Percentiles rank a stretch among this genome's conserved stretches.
Conservation (phyloP, 2,888 invertebrate species). For the Acanthacorydalis orientalis region DNA sequence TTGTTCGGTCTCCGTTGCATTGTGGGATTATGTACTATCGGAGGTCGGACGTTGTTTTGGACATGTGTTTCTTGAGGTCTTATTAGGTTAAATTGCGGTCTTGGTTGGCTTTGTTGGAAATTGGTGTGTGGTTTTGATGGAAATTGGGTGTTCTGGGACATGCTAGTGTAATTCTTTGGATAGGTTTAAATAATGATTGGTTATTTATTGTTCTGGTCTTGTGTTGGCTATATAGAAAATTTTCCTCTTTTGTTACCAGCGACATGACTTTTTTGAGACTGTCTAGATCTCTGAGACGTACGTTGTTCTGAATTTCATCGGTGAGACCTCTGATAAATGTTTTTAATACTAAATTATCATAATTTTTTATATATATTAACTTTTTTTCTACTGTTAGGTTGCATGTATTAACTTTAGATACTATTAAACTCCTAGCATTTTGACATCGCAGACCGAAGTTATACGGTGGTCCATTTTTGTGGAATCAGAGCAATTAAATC, state of each 20-base stretch:
- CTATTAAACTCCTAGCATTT: neutral
- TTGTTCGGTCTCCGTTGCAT: neutral
- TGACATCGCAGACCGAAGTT: neutral
- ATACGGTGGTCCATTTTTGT: too few relatives aligned
- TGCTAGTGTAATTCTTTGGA: neutral
- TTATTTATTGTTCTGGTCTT: neutral
- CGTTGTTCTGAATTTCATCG: neutral
- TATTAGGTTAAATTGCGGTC: neutral
- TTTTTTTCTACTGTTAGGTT: neutral
- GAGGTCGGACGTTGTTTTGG: neutral
- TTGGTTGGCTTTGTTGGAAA: neutral
- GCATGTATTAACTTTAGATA: neutral
- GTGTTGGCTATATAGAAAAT: neutral
- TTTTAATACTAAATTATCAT: neutral
- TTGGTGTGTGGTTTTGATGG: neutral
- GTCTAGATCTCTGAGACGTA: neutral
- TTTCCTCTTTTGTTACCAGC: too few relatives aligned
- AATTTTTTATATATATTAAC: neutral
- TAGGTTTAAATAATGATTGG: neutral
- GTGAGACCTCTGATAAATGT: neutral
- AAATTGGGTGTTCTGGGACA: neutral
- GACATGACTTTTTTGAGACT: too few relatives aligned
- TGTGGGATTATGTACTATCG: neutral
- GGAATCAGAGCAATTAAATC: neutral
- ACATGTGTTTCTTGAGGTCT: neutral